Evolutionary conservation across 1,140 invertebrate genomes (phyloP), one percentile per base, ranked within the genome.

Genomic region (Hydropsyche tenuis): DNA sequence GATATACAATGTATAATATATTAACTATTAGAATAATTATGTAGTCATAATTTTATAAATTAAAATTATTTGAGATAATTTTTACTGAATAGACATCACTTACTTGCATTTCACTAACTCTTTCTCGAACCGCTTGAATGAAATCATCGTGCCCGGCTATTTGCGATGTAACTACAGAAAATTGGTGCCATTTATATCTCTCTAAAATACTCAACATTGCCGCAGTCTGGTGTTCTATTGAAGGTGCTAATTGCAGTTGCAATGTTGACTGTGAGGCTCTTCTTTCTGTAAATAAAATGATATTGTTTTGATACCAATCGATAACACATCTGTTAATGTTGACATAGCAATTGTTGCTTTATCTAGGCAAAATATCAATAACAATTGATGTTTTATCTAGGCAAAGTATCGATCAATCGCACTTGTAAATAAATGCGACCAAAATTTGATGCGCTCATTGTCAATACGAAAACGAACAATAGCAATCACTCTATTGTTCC

Each of bases 181-280:
- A 97, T 79, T 96, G 93, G 81, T 96, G 94, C 96, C 96, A 98
- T 81, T 97, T 96, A 85, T 99, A 99, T 63, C 95, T 87, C 82
- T 94, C 91, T 78, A 98, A 85, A 78, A 98, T 95, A 81, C 92
- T 95, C 73, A 98, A 82, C 94, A 97, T 97, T 14, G 95, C 96
- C 0, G 93, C 92, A 22, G 93, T 94, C 82, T 97, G 96, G 81
- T 98, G 96, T 83, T 95, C 93, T 66, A 98, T 88, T 37, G 95
- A 96, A 11, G 96, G 96, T 5, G 96, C 96, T 76, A 98, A 85
- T 82, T 98, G 96, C 53, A 98, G 86, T 78, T 94, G 92, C 76
- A 95, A 84, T 72, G 92, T 94, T 7, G 92, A 92, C 81, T 94
- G 92, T 9, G 93, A 94, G 0, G 93, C 92, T 75, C 92, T 86